phyloP scores from a whole-genome alignment of 2,888 invertebrate genomes.

The Scaptomyza tumidula region DNA sequence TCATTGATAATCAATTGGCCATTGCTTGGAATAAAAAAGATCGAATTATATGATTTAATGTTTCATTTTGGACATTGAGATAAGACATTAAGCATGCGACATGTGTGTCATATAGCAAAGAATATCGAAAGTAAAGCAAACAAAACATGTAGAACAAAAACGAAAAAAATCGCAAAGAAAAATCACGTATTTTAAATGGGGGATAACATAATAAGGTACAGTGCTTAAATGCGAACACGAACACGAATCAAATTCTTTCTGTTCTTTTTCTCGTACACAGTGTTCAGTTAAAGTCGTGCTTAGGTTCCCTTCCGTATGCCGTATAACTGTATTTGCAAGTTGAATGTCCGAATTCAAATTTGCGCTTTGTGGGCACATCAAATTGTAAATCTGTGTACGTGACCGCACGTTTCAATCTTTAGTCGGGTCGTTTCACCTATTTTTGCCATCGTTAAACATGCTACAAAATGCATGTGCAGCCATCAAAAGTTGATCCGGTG shows the following conservation, averaged over 20 bases:
- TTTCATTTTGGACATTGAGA: slow-evolving; percentile 18
- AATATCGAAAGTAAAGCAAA: slow-evolving; percentile 10
- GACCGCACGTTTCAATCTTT: slow-evolving; percentile 46
- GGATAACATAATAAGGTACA: slow-evolving; percentile 25
- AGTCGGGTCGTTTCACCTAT: slow-evolving; percentile 47
- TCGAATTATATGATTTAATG: slow-evolving; percentile 32
- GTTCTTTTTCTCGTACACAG: no score
- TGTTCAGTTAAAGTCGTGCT: not conserved
- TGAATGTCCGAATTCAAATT: slow-evolving; percentile 11
- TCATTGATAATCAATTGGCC: slow-evolving; percentile 49
- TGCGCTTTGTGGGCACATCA: slow-evolving; percentile 53
- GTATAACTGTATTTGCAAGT: slow-evolving; percentile 1
- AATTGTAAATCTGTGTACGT: slow-evolving; percentile 65
- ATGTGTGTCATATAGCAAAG: slow-evolving; percentile 30
- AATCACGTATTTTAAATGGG: slow-evolving; percentile 37
- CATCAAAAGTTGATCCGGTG: slow-evolving; percentile 37
- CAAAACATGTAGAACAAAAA: slow-evolving; percentile 22
- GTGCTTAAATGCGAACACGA: slow-evolving; percentile 1
- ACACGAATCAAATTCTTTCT: no score
- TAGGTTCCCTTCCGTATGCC: not conserved
- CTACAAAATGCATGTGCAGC: slow-evolving; percentile 72
- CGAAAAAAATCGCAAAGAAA: slow-evolving; percentile 25
- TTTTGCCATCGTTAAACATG: slow-evolving; percentile 67
- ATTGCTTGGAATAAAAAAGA: slow-evolving; percentile 37
- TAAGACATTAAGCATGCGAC: slow-evolving; percentile 53